A percentile compares a stretch with the other conserved stretches of the same genome.
Conservation (phyloP, 2,888 invertebrate species). For the Dichetophora obliterata region DNA sequence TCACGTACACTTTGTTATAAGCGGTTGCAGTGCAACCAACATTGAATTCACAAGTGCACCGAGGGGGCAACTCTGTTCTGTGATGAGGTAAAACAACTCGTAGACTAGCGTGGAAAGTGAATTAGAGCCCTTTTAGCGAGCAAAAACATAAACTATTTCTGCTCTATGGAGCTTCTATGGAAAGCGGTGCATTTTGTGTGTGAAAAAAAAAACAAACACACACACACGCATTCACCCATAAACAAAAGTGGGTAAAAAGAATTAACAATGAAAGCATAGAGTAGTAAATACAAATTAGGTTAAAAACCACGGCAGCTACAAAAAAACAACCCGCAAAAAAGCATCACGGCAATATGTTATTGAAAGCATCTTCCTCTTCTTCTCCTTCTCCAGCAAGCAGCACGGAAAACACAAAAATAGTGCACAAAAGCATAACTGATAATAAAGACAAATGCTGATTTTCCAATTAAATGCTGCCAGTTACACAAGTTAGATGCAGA, state of each 20-base stretch:
- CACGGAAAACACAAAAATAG: too few relatives aligned
- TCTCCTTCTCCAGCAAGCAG: too few relatives aligned
- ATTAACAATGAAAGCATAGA: neutral
- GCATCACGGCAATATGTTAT: too few relatives aligned
- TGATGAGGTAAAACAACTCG: neutral
- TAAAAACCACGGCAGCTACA: neutral
- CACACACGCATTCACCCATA: neutral
- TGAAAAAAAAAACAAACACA: too few relatives aligned
- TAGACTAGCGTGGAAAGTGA: neutral
- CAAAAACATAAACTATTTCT: neutral
- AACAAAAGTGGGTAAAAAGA: neutral
- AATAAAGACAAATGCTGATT: neutral
- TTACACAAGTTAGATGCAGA: neutral
- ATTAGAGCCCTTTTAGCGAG: conserved; percentile 5
- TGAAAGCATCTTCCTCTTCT: too few relatives aligned
- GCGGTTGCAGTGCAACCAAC: conserved; percentile 25
- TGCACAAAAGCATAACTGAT: neutral
- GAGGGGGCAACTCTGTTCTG: neutral
- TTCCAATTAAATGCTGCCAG: conserved; percentile 13
- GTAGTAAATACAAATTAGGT: neutral
- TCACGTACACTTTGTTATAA: conserved; percentile 26
- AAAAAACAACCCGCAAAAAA: neutral
- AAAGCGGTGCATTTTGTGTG: neutral
- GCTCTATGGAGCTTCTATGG: neutral
- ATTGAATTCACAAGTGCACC: conserved; percentile 11